Base-by-base conservation (phyloP, 2,113 vertebrate species). In the Scalopus aquaticus region DNA sequence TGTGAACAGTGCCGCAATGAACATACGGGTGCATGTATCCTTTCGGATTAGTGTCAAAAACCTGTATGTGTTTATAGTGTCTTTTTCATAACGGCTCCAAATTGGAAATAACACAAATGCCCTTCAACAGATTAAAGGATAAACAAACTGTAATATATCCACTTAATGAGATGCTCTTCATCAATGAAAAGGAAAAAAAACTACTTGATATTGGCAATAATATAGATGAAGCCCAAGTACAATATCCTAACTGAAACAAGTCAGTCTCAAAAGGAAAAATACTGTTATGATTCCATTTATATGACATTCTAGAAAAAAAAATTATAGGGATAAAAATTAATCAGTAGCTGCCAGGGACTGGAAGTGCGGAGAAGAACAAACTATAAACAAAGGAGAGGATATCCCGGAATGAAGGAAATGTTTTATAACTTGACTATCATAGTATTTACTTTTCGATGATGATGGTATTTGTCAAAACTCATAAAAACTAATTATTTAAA, bases 111-210 rank as follows among this genome's bases (percentile, higher is more conserved):
- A 78, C 37, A 62, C 19, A 92, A 69, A 85, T 73, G 17, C 51
- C 69, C 91, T 91, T 89, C 30, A 62, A 6, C 35, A 35, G 42
- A 20, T 28, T 39, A 44, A 81, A 11, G 22, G 28, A 79, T 42
- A 83, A 76, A 60, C 54, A 83, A 76, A 60, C 54, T 28, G 32
- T 16, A 10, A 5, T 22, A 67, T 12, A 89, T 60, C 17, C 37
- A 91, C 64, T 85, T 69, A 86, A 60, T 44, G 76, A 91, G 67
- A 89, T 67, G 39, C 39, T 82, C n/a, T 44, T 92, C 46, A 86
- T 30, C 69, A 97, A 92, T 72, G 64, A 77, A 88, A 93, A 86
- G 54, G 12, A 89, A 49, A 37, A n/a, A 88, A 91, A 22, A 77
- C n/a, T 60, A 69, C 30, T 37, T 90, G 4, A 82, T 9, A 44